A percentile compares a stretch with the other conserved stretches of the same genome.
Evolutionary conservation across 2,888 invertebrate genomes (phyloP).

Genomic region (Embidobia sp.): DNA sequence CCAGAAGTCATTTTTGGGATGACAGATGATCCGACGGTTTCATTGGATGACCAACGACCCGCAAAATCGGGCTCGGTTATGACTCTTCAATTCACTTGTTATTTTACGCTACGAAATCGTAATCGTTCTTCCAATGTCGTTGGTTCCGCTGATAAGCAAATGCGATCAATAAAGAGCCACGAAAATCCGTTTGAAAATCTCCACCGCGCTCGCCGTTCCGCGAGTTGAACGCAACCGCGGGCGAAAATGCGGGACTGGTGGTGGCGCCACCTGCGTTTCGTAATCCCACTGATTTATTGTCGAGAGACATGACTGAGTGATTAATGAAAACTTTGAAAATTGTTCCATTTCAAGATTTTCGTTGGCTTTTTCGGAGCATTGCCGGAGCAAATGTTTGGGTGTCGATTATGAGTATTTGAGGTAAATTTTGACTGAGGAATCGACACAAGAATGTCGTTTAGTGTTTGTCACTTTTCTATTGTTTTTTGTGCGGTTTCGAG

Average conservation of each 20-base stretch:
- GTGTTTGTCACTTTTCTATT: too few species aligned
- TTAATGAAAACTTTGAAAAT: too few species aligned
- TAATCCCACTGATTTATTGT: conserved; percentile 13
- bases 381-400: too few species aligned
- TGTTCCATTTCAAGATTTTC: too few species aligned
- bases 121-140: neutral
- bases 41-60: conserved; percentile 30
- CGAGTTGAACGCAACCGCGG: conserved; percentile 30
- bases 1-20: conserved; percentile 30
- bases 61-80: neutral
- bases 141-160: conserved; percentile 13
- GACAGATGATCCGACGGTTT: conserved; percentile 12
- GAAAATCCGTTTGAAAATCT: conserved; percentile 35
- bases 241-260: conserved; percentile 12
- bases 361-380: too few species aligned
- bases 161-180: conserved; percentile 42
- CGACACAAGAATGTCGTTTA: too few species aligned
- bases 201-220: neutral
- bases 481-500: too few species aligned
- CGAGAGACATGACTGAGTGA: too few species aligned
- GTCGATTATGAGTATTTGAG: too few species aligned
- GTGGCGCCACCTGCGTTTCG: conserved; percentile 35
- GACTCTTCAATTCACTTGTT: neutral
- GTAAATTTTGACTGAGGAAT: too few species aligned
- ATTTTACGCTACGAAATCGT: too few species aligned